These are phyloP conservation scores for Machimus rusticus DNA, from an alignment of 2,888 invertebrate genomes.

Conservation along the genomic window DNA sequence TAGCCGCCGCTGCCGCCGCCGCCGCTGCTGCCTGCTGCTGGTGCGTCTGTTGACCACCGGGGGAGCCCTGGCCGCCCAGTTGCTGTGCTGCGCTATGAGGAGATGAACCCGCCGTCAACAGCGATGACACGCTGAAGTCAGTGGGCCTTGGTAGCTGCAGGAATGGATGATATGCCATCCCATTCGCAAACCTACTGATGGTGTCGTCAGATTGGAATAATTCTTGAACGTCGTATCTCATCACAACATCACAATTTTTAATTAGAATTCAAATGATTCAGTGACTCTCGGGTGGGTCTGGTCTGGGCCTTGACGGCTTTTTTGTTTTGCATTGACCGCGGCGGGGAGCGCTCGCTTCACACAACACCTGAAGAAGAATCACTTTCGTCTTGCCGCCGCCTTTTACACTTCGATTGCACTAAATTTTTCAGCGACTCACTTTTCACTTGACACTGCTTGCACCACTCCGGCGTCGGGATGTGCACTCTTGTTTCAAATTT, in stretches of 20 bases:
- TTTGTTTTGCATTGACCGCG: not conserved
- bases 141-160: conserved; percentile 90
- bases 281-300: not conserved
- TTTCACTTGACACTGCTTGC: not conserved
- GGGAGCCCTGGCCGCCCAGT: conserved; percentile 54
- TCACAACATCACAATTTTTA: conserved; percentile 62
- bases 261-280: conserved; percentile 5
- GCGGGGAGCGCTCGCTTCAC: not conserved
- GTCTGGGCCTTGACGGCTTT: not conserved
- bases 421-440: not conserved
- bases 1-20: conserved; percentile 52
- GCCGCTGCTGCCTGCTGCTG: conserved; percentile 52
- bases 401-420: not conserved
- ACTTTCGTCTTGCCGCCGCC: not conserved
- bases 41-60: conserved; percentile 58
- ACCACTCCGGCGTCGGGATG: not conserved
- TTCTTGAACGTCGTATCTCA: conserved; percentile 65
- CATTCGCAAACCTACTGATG: conserved; percentile 65
- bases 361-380: not conserved
- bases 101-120: conserved; percentile 78
- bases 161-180: conserved; percentile 85
- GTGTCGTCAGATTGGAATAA: conserved; percentile 65
- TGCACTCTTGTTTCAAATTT: not conserved
- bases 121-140: conserved; percentile 91
- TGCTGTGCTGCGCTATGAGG: conserved; percentile 58